Conservation (phyloP, 2,888 invertebrate genomes). For the Chesias legatella region DNA sequence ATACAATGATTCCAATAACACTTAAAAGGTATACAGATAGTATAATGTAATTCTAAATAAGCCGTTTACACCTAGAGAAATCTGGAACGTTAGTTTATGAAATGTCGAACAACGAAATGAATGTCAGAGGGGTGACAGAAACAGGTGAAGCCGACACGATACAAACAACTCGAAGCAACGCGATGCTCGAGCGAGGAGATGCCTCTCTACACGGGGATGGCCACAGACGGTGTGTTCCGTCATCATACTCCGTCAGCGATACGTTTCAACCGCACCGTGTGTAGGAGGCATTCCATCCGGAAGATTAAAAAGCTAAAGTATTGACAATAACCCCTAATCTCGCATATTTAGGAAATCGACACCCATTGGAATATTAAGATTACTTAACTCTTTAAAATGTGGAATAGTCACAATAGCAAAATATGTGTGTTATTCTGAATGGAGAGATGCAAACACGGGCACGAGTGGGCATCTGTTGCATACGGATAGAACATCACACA, state of each 20-base stretch:
- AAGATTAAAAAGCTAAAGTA: conserved; percentile 3
- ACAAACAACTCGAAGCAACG: background rate
- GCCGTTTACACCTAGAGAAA: conserved; percentile 11
- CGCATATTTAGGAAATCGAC: conserved; percentile 5
- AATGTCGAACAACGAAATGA: conserved; percentile 1
- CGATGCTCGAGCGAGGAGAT: background rate
- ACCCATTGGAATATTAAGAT: conserved; percentile 8
- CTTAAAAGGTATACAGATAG: conserved; percentile 1
- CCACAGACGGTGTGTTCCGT: too few species aligned
- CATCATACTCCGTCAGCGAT: too few species aligned
- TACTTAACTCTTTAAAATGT: conserved; percentile 2
- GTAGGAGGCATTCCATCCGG: background rate
- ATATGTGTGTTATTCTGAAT: conserved; percentile 9
- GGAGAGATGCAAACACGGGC: conserved; percentile 11
- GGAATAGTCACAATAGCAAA: conserved; percentile 14
- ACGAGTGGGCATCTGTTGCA: conserved; percentile 10
- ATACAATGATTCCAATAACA: conserved; percentile 2
- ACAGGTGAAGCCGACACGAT: conserved; percentile 9
- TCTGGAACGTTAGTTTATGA: conserved; percentile 17
- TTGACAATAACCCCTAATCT: conserved; percentile 1
- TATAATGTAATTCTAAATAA: conserved; percentile 4
- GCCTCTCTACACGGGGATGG: too few species aligned
- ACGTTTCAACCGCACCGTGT: too few species aligned
- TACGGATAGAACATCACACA: conserved; percentile 1
- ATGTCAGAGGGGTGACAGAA: conserved; percentile 29